Base-by-base conservation (phyloP, 2,888 invertebrate genomes). In the Megalurothrips usitatus region DNA sequence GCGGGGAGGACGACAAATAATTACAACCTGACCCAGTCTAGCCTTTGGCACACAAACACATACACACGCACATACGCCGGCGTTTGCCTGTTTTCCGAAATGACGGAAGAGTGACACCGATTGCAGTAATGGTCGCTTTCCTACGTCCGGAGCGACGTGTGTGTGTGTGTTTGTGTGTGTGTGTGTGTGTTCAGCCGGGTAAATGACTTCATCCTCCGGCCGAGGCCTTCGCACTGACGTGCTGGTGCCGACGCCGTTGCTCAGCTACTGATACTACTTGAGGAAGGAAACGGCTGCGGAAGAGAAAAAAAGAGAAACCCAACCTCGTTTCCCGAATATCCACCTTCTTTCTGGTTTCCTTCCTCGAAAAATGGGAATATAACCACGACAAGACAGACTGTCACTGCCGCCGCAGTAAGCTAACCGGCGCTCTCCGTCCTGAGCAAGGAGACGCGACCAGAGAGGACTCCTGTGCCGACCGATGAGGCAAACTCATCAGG, bases 11-110 rank as follows among this genome's bases (percentile, higher is more conserved):
- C 68, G 68, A 75, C 68, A 75, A 75, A 75, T 75, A 75, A 75
- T 75, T 75, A 75, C 68, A 75, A 26, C 26, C 68, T 75, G 68
- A 75, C 68, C 68, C 23, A 75, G 68, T 75, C 68, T 75, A 75
- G 68, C 68, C 68, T 75, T 75, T 75, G 26, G 68, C 68, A 0
- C 23, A 4, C 63, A n/a, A n/a, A 23, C 68, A 26, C 68, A 75
- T 26, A 75, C 68, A 75, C 68, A 75, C 68, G 6, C 68, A 75
- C 68, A 75, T 26, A 26, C 14, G 68, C 9, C 19, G 68, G 68
- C 26, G 12, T 75, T 11, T 26, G 12, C 68, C 26, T 26, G 68
- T 75, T 26, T 75, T 75, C 58, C 58, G 68, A 75, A 75, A 75
- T 75, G 68, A 75, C 23, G 23, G 68, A 75, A 75, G 68, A 26